Evolutionary conservation across 2,888 invertebrate species (phyloP).

Genomic region (Lasioglossum morio): DNA sequence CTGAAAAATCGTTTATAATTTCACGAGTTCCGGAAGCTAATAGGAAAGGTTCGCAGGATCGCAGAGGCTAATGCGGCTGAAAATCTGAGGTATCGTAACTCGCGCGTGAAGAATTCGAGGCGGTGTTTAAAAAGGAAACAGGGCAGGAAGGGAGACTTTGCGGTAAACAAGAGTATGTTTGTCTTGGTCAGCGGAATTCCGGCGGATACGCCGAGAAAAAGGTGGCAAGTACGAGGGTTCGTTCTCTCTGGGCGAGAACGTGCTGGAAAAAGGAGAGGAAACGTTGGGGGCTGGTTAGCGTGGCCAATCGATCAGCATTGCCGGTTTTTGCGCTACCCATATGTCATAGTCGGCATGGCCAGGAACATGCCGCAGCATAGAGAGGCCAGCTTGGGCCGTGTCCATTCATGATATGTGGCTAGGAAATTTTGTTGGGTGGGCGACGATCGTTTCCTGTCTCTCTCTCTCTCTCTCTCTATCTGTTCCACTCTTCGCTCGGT

Average conservation of each 20-base stretch:
- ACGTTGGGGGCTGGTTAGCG: conserved; percentile 75
- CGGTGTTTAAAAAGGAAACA: conserved; percentile 27
- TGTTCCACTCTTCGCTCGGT: conserved; percentile 7
- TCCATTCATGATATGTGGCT: conserved; percentile 78
- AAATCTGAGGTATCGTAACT: background rate
- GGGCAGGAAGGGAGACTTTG: conserved; percentile 21
- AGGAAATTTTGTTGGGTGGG: conserved; percentile 74
- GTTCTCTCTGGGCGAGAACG: conserved; percentile 42
- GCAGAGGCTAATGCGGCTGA: background rate
- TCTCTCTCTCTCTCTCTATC: conserved; percentile 28
- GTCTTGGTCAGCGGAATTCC: conserved; percentile 58
- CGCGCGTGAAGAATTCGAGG: background rate
- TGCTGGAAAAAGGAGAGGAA: conserved; percentile 57
- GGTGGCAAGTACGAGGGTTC: conserved; percentile 39
- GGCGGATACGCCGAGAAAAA: conserved; percentile 37
- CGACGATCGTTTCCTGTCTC: conserved; percentile 45
- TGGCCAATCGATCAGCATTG: conserved; percentile 84
- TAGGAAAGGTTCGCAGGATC: background rate
- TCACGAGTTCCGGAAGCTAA: background rate
- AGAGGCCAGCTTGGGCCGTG: conserved; percentile 76
- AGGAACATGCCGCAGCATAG: conserved; percentile 82
- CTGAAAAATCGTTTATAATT: background rate
- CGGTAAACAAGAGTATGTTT: conserved; percentile 61
- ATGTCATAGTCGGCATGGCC: conserved; percentile 79
- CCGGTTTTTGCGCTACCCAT: conserved; percentile 83